Base-by-base conservation (phyloP, 30 jellyfish, hydroid and myxozoan genomes). In the Haliclystus octoradiatus region DNA sequence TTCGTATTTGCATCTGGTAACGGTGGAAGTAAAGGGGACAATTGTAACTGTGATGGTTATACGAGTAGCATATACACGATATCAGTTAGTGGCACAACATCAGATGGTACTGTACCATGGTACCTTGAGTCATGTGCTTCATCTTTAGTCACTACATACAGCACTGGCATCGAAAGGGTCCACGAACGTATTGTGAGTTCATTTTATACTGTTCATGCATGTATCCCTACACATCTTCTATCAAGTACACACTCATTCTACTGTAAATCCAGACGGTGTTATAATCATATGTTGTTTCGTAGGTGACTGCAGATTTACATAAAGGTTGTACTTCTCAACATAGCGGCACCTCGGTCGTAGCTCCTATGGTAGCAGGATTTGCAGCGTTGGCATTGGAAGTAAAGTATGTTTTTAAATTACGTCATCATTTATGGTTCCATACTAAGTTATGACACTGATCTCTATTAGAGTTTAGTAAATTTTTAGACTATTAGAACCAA, bases 1-100 rank as follows among this genome's bases (percentile, higher is more conserved):
- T 77, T 82, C 57, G 94, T 90, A 12, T 90, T 95, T 95, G 99
- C 99, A 12, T 90, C 99, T n/a, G 99, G 99, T 5, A 90, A 90
- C 70, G 99, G 99, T 26, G 99, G 99, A 29, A 51, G 49, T 9
- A 13, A 76, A 22, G 50, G 35, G 53, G 97, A 90, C 71, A 77
- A 81, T 68, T 90, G 99, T 63, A 90, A 90, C 72, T 90, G 99
- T 50, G 99, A 90, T 73, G 99, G 99, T 4, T 90, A 90, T 80
- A 90, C 99, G 26, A 90, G 82, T 69, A 90, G 99, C 62, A 90
- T 90, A 26, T 90, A 82, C 83, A 90, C 99, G 0, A 73, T 90
- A 33, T 90, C 99, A 22, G 99, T 91, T n/a, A 85, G 93, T 26
- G 93, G 95, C 29, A 93, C 95, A 0, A 82, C 95, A 15, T 71